phyloP scores from a whole-genome alignment of 2,797 vertebrate genomes.

The Pangasius mekongensis region DNA sequence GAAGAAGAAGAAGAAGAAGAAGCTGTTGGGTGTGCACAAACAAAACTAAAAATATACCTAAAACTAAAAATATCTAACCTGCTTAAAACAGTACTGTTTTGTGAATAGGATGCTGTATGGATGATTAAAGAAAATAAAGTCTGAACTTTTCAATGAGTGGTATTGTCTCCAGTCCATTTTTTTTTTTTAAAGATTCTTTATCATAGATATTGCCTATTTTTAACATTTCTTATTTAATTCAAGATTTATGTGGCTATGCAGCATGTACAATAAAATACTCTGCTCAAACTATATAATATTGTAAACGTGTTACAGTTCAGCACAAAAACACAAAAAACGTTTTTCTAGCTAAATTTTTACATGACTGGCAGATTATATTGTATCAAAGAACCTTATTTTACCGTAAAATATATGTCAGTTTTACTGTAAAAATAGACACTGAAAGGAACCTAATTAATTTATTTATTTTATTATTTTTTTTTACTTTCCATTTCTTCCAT shows the following conservation, averaged over 20 bases:
- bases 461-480: background rate
- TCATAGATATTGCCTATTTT: background rate
- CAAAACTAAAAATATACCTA: background rate
- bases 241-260: background rate
- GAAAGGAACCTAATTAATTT: background rate
- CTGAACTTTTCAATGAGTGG: background rate
- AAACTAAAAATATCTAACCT: background rate
- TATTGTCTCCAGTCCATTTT: background rate
- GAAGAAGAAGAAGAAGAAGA: background rate
- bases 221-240: background rate
- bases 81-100: background rate
- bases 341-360: background rate
- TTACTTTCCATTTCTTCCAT: background rate
- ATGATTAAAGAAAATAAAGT: slow-evolving; percentile 33
- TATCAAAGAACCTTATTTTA: background rate
- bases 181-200: background rate
- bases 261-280: background rate
- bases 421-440: background rate
- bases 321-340: background rate
- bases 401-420: background rate
- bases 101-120: slow-evolving; percentile 28
- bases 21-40: background rate
- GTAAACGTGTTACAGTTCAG: background rate
- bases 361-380: background rate
- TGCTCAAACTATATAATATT: background rate